phyloP scores from a whole-genome alignment of 1,140 invertebrate species.

The Penaeus vannamei region DNA sequence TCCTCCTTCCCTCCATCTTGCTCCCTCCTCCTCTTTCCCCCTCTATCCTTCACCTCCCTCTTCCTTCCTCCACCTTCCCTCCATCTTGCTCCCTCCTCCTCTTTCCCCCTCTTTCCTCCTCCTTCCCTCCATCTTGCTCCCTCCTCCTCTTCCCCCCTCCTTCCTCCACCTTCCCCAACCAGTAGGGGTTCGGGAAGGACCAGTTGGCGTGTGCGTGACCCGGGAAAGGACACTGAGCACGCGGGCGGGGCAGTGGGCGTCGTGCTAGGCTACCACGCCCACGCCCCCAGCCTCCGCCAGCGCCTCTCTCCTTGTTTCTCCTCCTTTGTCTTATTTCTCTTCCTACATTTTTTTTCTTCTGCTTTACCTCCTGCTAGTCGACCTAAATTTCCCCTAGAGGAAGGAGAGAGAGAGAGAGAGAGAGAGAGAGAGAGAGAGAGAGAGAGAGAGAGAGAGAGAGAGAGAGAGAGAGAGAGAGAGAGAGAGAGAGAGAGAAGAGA shows the following conservation, averaged over 20 bases:
- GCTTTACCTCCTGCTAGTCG: too few species aligned
- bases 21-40: too few species aligned
- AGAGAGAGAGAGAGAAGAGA: too few species aligned
- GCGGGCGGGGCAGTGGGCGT: not conserved
- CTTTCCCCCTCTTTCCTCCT: not conserved
- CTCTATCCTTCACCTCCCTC: too few species aligned
- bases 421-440: too few species aligned
- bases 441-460: too few species aligned
- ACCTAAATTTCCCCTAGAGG: too few species aligned
- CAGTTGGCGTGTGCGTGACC: not conserved
- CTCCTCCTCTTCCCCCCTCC: not conserved
- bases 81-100: not conserved
- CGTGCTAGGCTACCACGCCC: not conserved
- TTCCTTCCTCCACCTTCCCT: not conserved
- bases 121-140: not conserved
- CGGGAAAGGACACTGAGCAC: slow-evolving; percentile 10
- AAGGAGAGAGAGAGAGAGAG: too few species aligned
- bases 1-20: too few species aligned
- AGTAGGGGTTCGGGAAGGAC: not conserved
- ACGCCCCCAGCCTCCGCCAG: not conserved
- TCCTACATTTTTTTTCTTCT: not conserved
- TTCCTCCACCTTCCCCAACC: not conserved
- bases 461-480: too few species aligned
- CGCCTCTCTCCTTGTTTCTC: slow-evolving; percentile 1
- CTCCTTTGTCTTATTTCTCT: not conserved